A percentile compares a stretch with the other conserved stretches of the same genome.
Conservation (phyloP, 2,797 vertebrate genomes). For the Poliocrania exsul region DNA sequence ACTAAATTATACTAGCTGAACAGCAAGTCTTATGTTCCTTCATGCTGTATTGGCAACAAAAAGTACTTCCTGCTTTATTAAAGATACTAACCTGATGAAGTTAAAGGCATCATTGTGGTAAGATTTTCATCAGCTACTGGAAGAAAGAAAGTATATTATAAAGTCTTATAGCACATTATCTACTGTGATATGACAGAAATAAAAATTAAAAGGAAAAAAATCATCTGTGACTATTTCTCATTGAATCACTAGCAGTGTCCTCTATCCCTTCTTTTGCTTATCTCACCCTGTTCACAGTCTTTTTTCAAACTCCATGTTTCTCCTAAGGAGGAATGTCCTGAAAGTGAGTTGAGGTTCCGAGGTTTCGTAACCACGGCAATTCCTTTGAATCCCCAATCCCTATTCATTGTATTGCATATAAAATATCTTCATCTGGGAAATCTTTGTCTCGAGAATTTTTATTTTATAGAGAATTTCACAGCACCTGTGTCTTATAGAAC, state of each 20-base stretch:
- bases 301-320: neutral
- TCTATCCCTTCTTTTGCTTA: neutral
- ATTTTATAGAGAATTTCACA: neutral
- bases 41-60: neutral
- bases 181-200: neutral
- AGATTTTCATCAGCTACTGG: neutral
- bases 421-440: neutral
- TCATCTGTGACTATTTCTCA: neutral
- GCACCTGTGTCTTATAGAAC: neutral
- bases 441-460: neutral
- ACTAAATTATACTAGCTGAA: neutral
- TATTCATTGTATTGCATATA: neutral
- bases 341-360: neutral
- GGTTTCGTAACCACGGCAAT: neutral
- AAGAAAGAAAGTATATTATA: neutral
- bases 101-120: neutral
- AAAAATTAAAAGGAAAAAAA: neutral
- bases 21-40: neutral
- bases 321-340: neutral
- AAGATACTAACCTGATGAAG: neutral
- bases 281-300: neutral
- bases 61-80: neutral
- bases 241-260: neutral
- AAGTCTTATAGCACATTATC: neutral
- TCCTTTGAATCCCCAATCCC: neutral